phyloP scores from a whole-genome alignment of 2,888 invertebrate genomes.

The Oscheius sp. region DNA sequence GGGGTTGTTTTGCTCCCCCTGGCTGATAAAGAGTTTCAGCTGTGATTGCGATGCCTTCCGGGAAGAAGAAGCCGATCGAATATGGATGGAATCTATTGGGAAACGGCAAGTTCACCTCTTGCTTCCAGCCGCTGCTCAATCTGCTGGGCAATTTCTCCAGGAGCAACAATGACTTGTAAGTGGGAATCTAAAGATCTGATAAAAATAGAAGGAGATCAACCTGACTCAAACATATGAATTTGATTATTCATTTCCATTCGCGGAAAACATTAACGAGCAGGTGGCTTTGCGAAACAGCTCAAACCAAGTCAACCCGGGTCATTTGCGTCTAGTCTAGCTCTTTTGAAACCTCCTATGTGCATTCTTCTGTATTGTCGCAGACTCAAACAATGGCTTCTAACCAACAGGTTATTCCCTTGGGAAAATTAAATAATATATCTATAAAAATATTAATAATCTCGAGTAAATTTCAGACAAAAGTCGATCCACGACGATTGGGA shows the following conservation, averaged over 20 bases:
- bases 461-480: constrained; percentile 9
- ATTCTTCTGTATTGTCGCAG: neutral
- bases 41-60: constrained; percentile 10
- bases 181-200: constrained; percentile 1
- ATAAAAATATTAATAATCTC: too few species aligned
- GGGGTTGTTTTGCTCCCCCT: too few species aligned
- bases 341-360: neutral
- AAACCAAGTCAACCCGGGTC: constrained; percentile 7
- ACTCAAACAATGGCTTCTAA: neutral
- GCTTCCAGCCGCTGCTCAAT: constrained; percentile 43
- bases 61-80: constrained; percentile 31
- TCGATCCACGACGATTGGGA: constrained; percentile 80
- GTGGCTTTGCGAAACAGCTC: constrained; percentile 11
- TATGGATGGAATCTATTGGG: constrained; percentile 28
- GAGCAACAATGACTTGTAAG: constrained; percentile 42
- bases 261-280: too few species aligned
- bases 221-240: too few species aligned
- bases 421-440: too few species aligned
- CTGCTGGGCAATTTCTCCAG: constrained; percentile 38
- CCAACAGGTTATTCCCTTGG: too few species aligned
- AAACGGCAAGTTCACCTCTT: constrained; percentile 39
- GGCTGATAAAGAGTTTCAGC: too few species aligned
- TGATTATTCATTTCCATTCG: too few species aligned
- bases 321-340: neutral
- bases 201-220: neutral